Base-by-base conservation (phyloP, 2,113 vertebrate genomes). In the Axis porcinus region DNA sequence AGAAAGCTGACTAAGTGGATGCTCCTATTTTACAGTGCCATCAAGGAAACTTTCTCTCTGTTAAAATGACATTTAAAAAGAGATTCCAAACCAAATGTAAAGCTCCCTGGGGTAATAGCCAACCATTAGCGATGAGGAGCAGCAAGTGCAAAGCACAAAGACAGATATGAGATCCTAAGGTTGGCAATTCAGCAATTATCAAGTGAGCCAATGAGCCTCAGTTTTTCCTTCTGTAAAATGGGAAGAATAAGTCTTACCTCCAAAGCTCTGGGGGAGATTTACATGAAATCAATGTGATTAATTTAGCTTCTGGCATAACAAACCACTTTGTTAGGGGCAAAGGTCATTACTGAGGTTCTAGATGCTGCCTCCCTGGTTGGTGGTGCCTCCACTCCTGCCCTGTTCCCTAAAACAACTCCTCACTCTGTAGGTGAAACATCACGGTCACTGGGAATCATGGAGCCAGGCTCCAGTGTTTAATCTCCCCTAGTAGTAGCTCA, bases 221-320 rank as follows among this genome's bases (percentile, higher is more conserved):
- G n/a, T 52, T 93, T 86, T 74, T 16, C 17, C n/a, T 83, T 90
- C 85, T 90, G 55, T 45, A 93, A 97, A 97, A 79, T 84, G 47
- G 86, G 60, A 64, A 64, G 30, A 6, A 76, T 33, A 25, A 62
- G 43, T 43, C 82, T 84, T 45, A 5, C 11, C 67, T 78, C 64
- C 3, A 14, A 52, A 67, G 30, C 30, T 3, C 74, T 79, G 33
- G 57, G 13, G 33, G 30, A n/a, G 21, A 36, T 12, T 54, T 94
- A 50, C 10, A 40, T 58, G 67, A 87, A 92, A 57, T 43, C 17
- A 25, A 4, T 33, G 54, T 23, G 27, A 30, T 47, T 25, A 33
- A 7, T 19, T 27, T 1, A 25, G 70, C 6, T 11, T 55, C 58
- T 93, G 82, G 10, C 15, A 40, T 6, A 13, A 30, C 1, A 30